These are phyloP conservation scores for Chascanopsetta lugubris DNA, from an alignment of 2,113 vertebrate genomes.

Conservation along the genomic window DNA sequence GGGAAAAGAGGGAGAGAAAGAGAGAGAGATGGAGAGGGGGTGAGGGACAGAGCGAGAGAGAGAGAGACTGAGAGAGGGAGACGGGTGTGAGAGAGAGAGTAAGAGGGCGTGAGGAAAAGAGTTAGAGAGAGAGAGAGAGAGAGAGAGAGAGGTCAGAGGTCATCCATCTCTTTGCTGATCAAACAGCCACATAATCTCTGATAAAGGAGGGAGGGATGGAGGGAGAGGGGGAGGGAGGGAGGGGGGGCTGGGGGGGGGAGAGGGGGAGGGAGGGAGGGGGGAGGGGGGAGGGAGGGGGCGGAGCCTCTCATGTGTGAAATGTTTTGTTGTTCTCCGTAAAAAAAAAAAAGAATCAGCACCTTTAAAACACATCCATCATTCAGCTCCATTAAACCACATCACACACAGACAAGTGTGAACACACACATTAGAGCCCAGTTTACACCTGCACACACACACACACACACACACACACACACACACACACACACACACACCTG, in stretches of 20 bases:
- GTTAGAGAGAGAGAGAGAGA: constrained; percentile 58
- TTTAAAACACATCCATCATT: constrained; percentile 43
- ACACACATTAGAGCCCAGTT: constrained; percentile 9
- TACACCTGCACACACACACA: constrained; percentile 6
- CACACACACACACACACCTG: no score
- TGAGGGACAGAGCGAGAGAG: background rate
- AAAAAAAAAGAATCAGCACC: no score
- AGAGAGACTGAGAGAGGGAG: no score
- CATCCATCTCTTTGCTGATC: constrained; percentile 76
- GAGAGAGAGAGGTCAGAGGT: constrained; percentile 78
- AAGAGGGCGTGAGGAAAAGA: no score
- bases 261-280: background rate
- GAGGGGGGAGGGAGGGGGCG: constrained; percentile 3
- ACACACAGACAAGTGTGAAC: constrained; percentile 5
- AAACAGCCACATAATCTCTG: constrained; percentile 77
- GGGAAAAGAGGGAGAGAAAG: constrained; percentile 62
- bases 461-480: no score
- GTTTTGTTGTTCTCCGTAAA: constrained; percentile 55
- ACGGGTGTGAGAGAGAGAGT: constrained; percentile 8
- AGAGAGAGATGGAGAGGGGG: constrained; percentile 37
- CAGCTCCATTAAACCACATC: constrained; percentile 39
- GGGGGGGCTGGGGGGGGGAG: background rate
- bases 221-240: constrained; percentile 35
- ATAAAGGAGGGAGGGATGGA: constrained; percentile 66
- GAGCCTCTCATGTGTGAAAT: constrained; percentile 50